Evolutionary conservation across 92 coral and sea anemone species (phyloP).

Genomic region (Phymanthus crucifer): DNA sequence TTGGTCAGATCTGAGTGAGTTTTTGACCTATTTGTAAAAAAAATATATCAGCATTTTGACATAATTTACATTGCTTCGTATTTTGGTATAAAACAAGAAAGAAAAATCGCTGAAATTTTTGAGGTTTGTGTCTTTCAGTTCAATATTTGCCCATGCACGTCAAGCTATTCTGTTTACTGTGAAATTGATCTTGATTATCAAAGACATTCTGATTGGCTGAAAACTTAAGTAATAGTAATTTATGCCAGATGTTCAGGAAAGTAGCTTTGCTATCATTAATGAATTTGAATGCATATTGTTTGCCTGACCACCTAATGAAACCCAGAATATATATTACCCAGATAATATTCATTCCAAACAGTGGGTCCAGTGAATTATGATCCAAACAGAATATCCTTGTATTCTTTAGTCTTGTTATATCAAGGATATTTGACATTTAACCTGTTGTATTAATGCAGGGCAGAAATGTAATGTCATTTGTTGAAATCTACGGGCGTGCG

Average conservation of each 20-base stretch:
- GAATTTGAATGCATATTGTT: not conserved
- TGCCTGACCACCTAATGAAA: not conserved
- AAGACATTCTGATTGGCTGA: not conserved
- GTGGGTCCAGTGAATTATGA: not conserved
- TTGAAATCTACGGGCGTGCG: conserved; percentile 70
- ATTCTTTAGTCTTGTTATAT: not conserved
- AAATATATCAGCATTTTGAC: not conserved
- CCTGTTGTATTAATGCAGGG: conserved; percentile 60
- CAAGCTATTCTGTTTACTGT: not conserved
- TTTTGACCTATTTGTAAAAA: not conserved
- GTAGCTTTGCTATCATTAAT: not conserved
- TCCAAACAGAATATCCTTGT: conserved; percentile 2
- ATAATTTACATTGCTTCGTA: not conserved
- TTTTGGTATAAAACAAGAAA: no score
- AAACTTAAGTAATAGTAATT: not conserved
- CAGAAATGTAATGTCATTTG: conserved; percentile 75
- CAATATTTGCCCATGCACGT: not conserved
- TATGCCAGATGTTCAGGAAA: not conserved
- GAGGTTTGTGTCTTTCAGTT: no score
- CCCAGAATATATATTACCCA: not conserved
- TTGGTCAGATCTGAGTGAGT: not conserved
- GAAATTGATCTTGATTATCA: not conserved
- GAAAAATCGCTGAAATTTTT: not conserved
- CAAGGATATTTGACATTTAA: conserved; percentile 22
- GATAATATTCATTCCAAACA: not conserved